Evolutionary conservation across 2,797 vertebrate genomes (phyloP).

Genomic region (Halcyon smyrnensis): DNA sequence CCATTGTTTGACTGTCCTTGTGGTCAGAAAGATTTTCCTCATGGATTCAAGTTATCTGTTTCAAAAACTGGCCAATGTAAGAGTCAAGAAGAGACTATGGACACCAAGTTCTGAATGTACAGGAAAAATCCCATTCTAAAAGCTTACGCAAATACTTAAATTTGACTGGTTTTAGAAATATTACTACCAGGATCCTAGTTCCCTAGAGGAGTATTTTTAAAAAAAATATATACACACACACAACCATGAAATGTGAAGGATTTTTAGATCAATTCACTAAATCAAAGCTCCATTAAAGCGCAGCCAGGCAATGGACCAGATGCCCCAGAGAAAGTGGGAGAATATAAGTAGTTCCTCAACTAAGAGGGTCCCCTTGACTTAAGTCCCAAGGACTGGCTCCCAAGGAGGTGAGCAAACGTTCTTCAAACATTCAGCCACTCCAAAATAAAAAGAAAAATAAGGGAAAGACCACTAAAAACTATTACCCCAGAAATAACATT

Average conservation of each 20-base stretch:
- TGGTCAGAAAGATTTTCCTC: not conserved
- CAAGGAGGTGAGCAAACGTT: not conserved
- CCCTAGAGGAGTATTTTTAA: not conserved
- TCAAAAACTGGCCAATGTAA: not conserved
- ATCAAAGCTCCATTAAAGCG: not conserved
- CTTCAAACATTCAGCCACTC: not conserved
- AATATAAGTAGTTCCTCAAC: not conserved
- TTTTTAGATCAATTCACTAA: not conserved
- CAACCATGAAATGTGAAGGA: not conserved
- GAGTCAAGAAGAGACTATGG: not conserved
- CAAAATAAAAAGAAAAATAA: not conserved
- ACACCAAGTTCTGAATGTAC: not conserved
- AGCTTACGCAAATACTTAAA: not conserved
- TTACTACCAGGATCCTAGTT: not conserved
- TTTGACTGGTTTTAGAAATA: not conserved
- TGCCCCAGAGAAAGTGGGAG: not conserved
- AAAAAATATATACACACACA: not conserved
- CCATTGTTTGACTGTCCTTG: not conserved
- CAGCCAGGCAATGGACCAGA: not conserved
- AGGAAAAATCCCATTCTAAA: not conserved
- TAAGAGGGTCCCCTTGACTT: not conserved
- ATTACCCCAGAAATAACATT: not conserved
- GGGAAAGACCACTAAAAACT: not conserved
- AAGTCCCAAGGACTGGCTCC: not conserved
- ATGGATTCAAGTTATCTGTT: not conserved